A percentile compares a stretch with the other conserved stretches of the same genome.
phyloP scores from a whole-genome alignment of 2,797 vertebrate species.

The Melanotaenia maccullochi region DNA sequence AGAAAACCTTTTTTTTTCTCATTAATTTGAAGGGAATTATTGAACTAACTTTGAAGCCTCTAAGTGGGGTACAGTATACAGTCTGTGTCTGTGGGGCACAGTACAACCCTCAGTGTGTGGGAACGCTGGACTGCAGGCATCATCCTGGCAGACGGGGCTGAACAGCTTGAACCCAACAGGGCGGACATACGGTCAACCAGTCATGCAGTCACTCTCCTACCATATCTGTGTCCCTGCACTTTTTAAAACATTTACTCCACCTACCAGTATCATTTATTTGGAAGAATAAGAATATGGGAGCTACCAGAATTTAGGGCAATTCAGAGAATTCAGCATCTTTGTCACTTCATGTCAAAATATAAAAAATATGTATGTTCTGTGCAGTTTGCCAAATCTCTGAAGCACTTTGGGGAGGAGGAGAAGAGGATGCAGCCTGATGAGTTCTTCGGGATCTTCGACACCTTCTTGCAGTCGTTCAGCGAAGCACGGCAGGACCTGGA shows the following conservation, averaged over 20 bases:
- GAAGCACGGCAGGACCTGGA: conserved; percentile 96
- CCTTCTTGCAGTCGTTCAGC: conserved; percentile 93
- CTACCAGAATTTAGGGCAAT: not conserved
- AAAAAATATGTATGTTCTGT: not conserved
- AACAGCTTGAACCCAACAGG: conserved; percentile 66
- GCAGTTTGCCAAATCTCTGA: conserved; percentile 92
- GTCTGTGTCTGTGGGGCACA: conserved; percentile 11
- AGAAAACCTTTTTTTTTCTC: not conserved
- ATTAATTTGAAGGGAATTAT: not conserved
- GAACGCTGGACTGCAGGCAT: conserved; percentile 51
- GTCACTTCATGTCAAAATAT: not conserved
- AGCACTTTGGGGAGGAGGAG: conserved; percentile 93
- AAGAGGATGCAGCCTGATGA: conserved; percentile 97
- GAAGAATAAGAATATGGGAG: not conserved
- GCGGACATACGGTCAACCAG: conserved; percentile 64
- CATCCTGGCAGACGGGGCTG: conserved; percentile 46
- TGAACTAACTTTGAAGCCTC: not conserved
- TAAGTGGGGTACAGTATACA: not conserved
- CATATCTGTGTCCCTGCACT: conserved; percentile 16
- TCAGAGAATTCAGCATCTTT: not conserved
- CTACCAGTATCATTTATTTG: not conserved
- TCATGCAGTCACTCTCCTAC: conserved; percentile 39
- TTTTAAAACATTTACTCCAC: conserved; percentile 8
- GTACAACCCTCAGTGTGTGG: conserved; percentile 30
- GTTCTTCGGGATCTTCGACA: conserved; percentile 98